Base-by-base conservation (phyloP, 2,113 vertebrate species). In the Setophaga coronata region DNA sequence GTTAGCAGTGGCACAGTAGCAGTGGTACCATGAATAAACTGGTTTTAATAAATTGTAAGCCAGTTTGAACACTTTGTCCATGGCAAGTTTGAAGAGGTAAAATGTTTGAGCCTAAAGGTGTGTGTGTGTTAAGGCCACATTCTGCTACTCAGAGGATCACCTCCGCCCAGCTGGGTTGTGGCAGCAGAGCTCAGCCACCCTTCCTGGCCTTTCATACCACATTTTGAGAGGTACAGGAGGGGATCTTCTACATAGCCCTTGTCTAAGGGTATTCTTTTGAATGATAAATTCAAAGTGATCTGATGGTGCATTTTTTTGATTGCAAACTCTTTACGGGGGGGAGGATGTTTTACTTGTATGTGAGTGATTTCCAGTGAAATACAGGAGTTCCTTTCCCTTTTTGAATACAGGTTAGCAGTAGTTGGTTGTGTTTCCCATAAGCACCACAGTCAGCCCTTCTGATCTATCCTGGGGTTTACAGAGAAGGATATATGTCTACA, bases 121-220 rank as follows among this genome's bases (percentile, higher is more conserved):
- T 64, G 11, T 38, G 19, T 12, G 6, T 0, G 1, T 90, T 80
- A 38, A 58, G n/a, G 40, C 14, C 25, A 13, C 0, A 0, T 80
- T 94, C 64, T 83, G 25, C 61, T 54, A 4, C 26, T 89, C 80
- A 23, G 8, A 36, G 45, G n/a, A 33, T 65, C 7, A 5, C 6
- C 7, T 89, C 33, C 45, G 48, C 16, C 16, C 4, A 1, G 3
- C 26, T 56, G 21, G 14, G 3, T 53, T 71, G 18, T 64, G 40
- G 31, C 48, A 65, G 50, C 54, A 72, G 45, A 73, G 36, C 31
- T 77, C 64, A n/a, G 45, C 36, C 57, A 14, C 69, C 11, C 20
- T 90, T 89, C 15, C 36, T 80, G 45, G 40, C 45, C 17, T 89
- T 57, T 42, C 18, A 24, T 42, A 33, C 24, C 45, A 34, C 12